Evolutionary conservation across 2,113 vertebrate species (phyloP), one percentile per base, ranked within the genome.

Genomic region (Marmota monax): DNA sequence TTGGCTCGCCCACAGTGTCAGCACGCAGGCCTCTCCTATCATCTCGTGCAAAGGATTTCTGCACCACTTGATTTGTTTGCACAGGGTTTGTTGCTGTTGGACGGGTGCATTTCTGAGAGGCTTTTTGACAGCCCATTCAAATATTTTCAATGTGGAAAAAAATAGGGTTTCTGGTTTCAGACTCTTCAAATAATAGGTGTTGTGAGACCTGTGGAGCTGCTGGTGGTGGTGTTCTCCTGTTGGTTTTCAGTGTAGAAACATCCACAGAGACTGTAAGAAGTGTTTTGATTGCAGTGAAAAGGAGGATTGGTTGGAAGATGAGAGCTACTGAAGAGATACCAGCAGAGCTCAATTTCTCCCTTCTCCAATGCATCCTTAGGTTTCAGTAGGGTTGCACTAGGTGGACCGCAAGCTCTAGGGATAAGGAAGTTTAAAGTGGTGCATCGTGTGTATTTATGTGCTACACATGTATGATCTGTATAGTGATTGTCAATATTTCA

Each of bases 41-140:
- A 98, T 98, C 98, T 98, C 98, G 98, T 98, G 99, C 98, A 98
- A 98, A 98, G 98, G 98, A 98, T 99, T 99, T 99, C 99, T 98
- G 98, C 98, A 98, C 98, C 98, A 98, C 98, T 99, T 98, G 98
- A 99, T 99, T 99, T 99, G 98, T 99, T 99, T 99, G 99, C 98
- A 98, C 97, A 99, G 98, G 98, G 98, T 98, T 98, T 99, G 98
- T 99, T 99, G 98, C 98, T 99, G 98, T 99, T 99, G 99, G 98
- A 99, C 98, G 97, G 98, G 95, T 87, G 92, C 98, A 96, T 99
- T 99, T 98, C 98, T 97, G 98, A 98, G 98, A 98, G 98, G 97
- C 98, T 98, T 98, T 99, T 98, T 99, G 98, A 99, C 99, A 99
- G 98, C 98, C 98, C 98, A 98, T 99, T 99, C 98, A 99, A 99